Conservation (phyloP, 92 coral and sea anemone genomes). For the Epizoanthus ramosus region DNA sequence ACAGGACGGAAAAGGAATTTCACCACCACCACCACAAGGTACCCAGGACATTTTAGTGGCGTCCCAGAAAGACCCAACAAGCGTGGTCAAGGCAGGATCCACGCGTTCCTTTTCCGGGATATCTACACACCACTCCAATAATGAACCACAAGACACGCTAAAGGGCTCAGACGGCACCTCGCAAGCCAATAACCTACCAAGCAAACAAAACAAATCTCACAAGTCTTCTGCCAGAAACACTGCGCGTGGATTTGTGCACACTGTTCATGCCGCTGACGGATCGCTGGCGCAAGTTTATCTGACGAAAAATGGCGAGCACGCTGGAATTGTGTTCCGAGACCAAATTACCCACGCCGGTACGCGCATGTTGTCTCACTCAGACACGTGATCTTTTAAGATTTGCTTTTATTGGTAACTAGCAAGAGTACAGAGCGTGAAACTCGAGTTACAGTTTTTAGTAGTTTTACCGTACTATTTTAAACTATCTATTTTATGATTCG, state of each 20-base stretch:
- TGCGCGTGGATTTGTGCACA: slow-evolving; percentile 70
- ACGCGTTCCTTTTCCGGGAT: neutral
- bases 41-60: no score
- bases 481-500: no score
- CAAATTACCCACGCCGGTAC: slow-evolving; percentile 72
- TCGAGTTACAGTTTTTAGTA: no score
- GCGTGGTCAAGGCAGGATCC: no score
- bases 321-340: slow-evolving; percentile 86
- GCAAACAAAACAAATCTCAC: neutral
- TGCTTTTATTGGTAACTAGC: no score
- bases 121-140: neutral
- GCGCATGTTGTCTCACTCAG: no score
- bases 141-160: neutral
- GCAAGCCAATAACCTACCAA: neutral
- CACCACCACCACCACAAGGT: no score
- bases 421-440: no score
- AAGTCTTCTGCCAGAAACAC: neutral
- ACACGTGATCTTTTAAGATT: no score
- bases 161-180: neutral
- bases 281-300: slow-evolving; percentile 80
- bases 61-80: no score
- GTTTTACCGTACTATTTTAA: no score
- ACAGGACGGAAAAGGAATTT: neutral
- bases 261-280: slow-evolving; percentile 83
- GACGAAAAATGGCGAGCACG: slow-evolving; percentile 84